Percentiles rank a stretch among this genome's conserved stretches.
phyloP scores from a whole-genome alignment of 2,113 vertebrate genomes.

The Diphyllodes magnificus region DNA sequence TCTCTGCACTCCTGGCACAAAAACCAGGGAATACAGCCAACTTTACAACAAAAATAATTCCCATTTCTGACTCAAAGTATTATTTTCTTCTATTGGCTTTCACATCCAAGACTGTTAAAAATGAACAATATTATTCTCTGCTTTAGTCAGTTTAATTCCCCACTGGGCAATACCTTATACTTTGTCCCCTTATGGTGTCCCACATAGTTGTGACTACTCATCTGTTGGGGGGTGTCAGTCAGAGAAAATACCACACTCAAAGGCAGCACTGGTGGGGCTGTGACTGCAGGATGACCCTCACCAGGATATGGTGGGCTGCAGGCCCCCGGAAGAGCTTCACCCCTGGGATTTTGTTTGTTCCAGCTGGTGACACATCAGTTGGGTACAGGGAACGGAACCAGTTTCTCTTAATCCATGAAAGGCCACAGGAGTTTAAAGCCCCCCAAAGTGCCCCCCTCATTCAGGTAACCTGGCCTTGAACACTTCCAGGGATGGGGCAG shows the following conservation, averaged over 20 bases:
- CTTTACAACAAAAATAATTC: neutral
- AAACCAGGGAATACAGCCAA: neutral
- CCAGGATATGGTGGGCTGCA: neutral
- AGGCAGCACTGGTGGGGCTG: neutral
- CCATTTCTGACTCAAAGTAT: neutral
- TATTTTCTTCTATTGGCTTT: neutral
- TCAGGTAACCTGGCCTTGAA: neutral
- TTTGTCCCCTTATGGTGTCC: neutral
- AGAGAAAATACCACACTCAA: neutral
- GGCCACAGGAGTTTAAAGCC: neutral
- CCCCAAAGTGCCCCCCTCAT: fast-evolving
- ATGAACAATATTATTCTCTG: neutral
- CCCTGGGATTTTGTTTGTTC: fast-evolving
- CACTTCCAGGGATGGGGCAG: neutral
- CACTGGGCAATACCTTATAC: neutral
- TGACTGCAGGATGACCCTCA: neutral
- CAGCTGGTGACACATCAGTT: neutral
- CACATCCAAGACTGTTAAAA: neutral
- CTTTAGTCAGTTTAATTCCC: neutral
- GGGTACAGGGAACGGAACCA: neutral
- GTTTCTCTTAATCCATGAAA: neutral
- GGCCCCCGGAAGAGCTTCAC: neutral
- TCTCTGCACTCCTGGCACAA: fast-evolving
- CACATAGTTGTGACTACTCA: fast-evolving
- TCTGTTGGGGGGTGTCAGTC: neutral